These are phyloP conservation scores for Pandion haliaetus DNA, from an alignment of 2,113 vertebrate species.

Conservation along the genomic window DNA sequence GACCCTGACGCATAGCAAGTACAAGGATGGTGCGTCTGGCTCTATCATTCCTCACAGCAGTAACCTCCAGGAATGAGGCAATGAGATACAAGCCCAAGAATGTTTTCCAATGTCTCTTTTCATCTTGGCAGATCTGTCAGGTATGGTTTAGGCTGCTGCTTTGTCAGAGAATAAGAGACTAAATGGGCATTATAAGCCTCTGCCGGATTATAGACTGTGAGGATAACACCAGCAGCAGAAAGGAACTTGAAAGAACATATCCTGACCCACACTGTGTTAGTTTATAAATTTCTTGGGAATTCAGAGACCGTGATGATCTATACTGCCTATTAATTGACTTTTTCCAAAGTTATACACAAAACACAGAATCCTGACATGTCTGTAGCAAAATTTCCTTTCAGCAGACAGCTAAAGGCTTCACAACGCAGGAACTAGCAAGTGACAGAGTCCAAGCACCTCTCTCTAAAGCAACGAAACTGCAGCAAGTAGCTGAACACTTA, in stretches of 20 bases:
- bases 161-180: background rate
- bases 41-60: background rate
- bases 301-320: background rate
- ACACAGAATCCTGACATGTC: background rate
- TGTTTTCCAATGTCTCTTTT: background rate
- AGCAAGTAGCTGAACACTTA: background rate
- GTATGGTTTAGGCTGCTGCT: background rate
- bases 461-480: background rate
- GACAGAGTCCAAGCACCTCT: background rate
- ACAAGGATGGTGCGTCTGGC: background rate
- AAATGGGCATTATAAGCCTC: background rate
- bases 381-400: background rate
- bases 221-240: background rate
- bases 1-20: background rate
- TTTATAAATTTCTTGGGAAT: background rate
- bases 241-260: background rate
- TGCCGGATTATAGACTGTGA: background rate
- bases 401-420: background rate
- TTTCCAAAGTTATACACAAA: background rate
- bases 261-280: background rate
- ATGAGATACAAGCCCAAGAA: background rate
- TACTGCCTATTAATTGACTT: background rate
- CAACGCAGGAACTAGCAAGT: background rate
- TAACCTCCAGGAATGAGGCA: background rate
- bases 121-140: background rate